These are phyloP conservation scores for Sylvicola fuscatus DNA, from an alignment of 2,888 invertebrate species.

Conservation along the genomic window DNA sequence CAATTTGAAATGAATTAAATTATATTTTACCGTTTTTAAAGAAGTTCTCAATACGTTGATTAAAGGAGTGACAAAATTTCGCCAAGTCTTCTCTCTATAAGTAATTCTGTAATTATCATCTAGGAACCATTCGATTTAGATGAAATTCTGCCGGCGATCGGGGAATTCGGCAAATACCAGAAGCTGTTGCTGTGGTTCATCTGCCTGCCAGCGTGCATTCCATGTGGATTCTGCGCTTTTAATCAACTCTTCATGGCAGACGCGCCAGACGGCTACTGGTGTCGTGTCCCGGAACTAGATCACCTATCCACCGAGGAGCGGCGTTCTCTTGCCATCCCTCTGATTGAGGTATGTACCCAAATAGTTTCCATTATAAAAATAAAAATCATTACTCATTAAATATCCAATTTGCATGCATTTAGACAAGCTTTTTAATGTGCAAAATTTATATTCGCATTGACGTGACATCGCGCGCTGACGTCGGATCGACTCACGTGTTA, in stretches of 20 bases:
- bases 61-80: too few species aligned
- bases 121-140: slow-evolving; percentile 49
- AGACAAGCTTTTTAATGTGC: too few species aligned
- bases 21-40: too few species aligned
- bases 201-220: slow-evolving; percentile 72
- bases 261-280: slow-evolving; percentile 71
- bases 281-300: slow-evolving; percentile 45
- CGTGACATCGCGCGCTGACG: too few species aligned
- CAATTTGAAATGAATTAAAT: too few species aligned
- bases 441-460: too few species aligned
- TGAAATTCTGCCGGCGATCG: slow-evolving; percentile 63
- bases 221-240: slow-evolving; percentile 81
- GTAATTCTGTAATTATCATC: too few species aligned
- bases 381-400: background rate
- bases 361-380: slow-evolving; percentile 2
- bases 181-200: slow-evolving; percentile 67
- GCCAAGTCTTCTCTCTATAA: too few species aligned
- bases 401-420: background rate
- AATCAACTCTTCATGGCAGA: slow-evolving; percentile 90
- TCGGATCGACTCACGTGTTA: too few species aligned
- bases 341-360: slow-evolving; percentile 23
- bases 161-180: slow-evolving; percentile 79
- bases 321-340: slow-evolving; percentile 44
- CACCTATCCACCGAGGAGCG: slow-evolving; percentile 33
- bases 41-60: too few species aligned